Evolutionary conservation across 1,140 invertebrate species (phyloP), one percentile per base, ranked within the genome.

Genomic region (Mamestra configurata): DNA sequence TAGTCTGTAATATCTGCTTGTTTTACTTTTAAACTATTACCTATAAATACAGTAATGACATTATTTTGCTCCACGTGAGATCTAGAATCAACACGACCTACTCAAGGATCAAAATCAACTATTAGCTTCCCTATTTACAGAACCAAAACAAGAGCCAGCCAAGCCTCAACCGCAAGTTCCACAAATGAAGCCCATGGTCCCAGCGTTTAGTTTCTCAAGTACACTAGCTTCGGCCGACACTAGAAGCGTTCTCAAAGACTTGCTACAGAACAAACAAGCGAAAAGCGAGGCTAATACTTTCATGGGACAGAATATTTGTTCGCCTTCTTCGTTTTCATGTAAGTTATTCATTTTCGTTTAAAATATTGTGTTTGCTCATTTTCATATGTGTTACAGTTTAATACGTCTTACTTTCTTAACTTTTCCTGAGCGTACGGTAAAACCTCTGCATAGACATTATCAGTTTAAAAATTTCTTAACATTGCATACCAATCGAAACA

Each of bases 231-330:
- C 80, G 40, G 72, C 66, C 0, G 82, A 86, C 7, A 88, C 88
- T 0, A 80, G 86, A 3, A 90, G 76, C 22, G 82, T 87, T 0
- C 79, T 93, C 10, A 92, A 89, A 83, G 88, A 89, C 18, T 72
- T 90, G 18, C 73, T 93, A 27, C 88, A 92, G 49, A 92, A 84
- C 37, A 90, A 90, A 57, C 80, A 89, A 35, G 80, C 83, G n/a
- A 82, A 68, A 61, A 90, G 79, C 57, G 89, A 92, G 43, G 79
- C 79, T 10, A 93, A 92, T 53, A 89, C 81, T 0, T 92, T 94
- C 37, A 92, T 93, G 90, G 90, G 90, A 46, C 93, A 92, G 82
- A 89, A 87, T 70, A 91, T 94, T 73, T 93, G 93, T 80, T 88
- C 90, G 10, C 93, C 92, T 31, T 84, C 86, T 15, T 84, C 82